Percentiles rank a stretch among this genome's conserved stretches.
Evolutionary conservation across 2,888 invertebrate species (phyloP).

Genomic region (Folsomia manolachei): DNA sequence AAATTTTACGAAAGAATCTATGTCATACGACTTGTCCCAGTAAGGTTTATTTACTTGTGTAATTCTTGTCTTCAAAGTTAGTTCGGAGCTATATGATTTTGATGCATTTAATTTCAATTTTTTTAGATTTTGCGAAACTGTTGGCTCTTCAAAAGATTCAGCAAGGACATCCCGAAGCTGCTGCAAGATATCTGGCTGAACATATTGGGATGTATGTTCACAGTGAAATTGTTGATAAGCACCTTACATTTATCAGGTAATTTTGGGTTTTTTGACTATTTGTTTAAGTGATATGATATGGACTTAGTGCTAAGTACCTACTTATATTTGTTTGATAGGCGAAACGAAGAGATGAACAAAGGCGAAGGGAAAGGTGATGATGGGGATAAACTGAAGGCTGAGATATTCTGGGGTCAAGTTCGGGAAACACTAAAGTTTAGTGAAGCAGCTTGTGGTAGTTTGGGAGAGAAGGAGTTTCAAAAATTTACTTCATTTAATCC

Average conservation of each 20-base stretch:
- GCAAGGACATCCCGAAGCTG: slow-evolving; percentile 14
- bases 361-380: not conserved
- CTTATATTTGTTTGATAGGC: slow-evolving; percentile 19
- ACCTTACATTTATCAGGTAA: slow-evolving; percentile 30
- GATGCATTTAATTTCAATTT: not conserved
- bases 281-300: no score
- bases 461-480: slow-evolving; percentile 8
- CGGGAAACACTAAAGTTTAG: slow-evolving; percentile 24
- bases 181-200: slow-evolving; percentile 15
- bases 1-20: slow-evolving; percentile 18
- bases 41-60: no score
- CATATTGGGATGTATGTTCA: slow-evolving; percentile 27
- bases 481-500: slow-evolving; percentile 29
- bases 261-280: not conserved
- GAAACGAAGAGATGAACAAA: slow-evolving; percentile 21
- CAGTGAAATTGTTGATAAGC: slow-evolving; percentile 32
- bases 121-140: slow-evolving; percentile 24
- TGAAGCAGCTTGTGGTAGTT: not conserved
- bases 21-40: slow-evolving; percentile 29
- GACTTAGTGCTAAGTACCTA: no score
- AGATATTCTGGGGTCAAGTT: slow-evolving; percentile 29
- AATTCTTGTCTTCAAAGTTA: not conserved
- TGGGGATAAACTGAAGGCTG: slow-evolving; percentile 10
- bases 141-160: slow-evolving; percentile 20
- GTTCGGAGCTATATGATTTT: not conserved